Evolutionary conservation across 2,888 invertebrate genomes (phyloP), one percentile per base, ranked within the genome.

Genomic region (Acrobasis suavella): DNA sequence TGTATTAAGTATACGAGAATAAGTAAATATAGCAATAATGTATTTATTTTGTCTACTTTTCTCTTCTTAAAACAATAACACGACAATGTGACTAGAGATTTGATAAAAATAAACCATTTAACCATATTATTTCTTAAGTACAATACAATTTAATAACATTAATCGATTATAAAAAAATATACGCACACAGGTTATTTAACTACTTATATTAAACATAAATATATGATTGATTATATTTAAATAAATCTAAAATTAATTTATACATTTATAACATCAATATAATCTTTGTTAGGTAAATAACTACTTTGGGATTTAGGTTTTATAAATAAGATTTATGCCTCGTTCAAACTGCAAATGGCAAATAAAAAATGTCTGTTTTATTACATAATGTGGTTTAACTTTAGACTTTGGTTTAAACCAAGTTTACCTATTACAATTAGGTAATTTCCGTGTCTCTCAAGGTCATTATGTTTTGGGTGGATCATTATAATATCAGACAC

Each of bases 161-260:
- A 46, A 46, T 46, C n/a, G 1, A 46, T 46, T 52, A 52, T 32
- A 52, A 52, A 32, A n/a, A 52, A 52, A 52, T 52, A 52, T 52
- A 32, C 52, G 8, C 32, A 52, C 52, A 52, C 32, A 16, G 38
- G 39, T 42, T 56, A 55, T 55, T 55, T 55, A 8, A 12, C 9
- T 50, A 22, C 22, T 22, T 22, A 52, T 52, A 32, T 8, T 32
- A 22, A 32, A 52, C 52, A 52, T 52, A 52, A 52, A 52, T 32
- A 32, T 52, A 12, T 32, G 14, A 32, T 32, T n/a, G 14, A 52
- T 52, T 51, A 22, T 22, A 22, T 22, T 32, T 32, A 6, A 32
- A 14, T 14, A 52, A 22, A 32, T n/a, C 32, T 32, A 32, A 52
- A 22, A 52, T 32, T 52, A 51, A 14, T 32, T 14, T 32, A 14